phyloP scores from a whole-genome alignment of 2,797 vertebrate species.

The Aldrovandia affinis region DNA sequence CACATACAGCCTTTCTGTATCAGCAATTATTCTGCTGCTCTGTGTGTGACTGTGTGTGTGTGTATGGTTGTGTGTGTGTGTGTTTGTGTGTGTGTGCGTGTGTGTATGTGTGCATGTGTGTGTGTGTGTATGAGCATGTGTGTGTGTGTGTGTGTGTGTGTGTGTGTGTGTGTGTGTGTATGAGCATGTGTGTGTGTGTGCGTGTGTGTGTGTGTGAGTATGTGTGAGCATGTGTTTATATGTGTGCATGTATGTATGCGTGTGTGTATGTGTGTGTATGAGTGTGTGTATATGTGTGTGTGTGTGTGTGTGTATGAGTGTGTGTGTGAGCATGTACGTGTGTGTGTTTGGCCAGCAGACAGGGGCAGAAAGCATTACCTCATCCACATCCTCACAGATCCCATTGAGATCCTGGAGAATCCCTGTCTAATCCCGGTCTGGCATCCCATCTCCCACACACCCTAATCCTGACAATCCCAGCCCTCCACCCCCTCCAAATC shows the following conservation, averaged over 20 bases:
- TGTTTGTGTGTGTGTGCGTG: too few relatives aligned
- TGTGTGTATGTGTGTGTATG: too few relatives aligned
- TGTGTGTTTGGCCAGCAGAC: slow-evolving; percentile 57
- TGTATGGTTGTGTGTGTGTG: too few relatives aligned
- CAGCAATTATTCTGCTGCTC: slow-evolving; percentile 50
- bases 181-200: slow-evolving; percentile 9
- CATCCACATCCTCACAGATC: slow-evolving; percentile 57
- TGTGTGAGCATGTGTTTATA: too few relatives aligned
- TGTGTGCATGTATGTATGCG: too few relatives aligned
- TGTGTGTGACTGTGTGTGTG: slow-evolving; percentile 19
- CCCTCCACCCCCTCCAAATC: slow-evolving; percentile 50
- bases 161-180: too few relatives aligned
- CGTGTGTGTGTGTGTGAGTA: slow-evolving; percentile 40
- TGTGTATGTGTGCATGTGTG: too few relatives aligned
- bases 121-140: background rate
- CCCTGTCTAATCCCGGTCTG: slow-evolving; percentile 71
- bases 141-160: background rate
- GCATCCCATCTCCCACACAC: slow-evolving; percentile 68
- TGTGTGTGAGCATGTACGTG: background rate
- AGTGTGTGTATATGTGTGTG: too few relatives aligned
- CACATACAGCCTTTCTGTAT: background rate
- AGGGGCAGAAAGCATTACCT: slow-evolving; percentile 64
- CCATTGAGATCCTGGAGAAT: slow-evolving; percentile 69
- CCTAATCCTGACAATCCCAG: slow-evolving; percentile 71
- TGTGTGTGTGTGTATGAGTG: too few relatives aligned